Percentiles rank a stretch among this genome's conserved stretches.
Conservation (phyloP, 2,797 vertebrate species). For the Arnoldichthys spilopterus region DNA sequence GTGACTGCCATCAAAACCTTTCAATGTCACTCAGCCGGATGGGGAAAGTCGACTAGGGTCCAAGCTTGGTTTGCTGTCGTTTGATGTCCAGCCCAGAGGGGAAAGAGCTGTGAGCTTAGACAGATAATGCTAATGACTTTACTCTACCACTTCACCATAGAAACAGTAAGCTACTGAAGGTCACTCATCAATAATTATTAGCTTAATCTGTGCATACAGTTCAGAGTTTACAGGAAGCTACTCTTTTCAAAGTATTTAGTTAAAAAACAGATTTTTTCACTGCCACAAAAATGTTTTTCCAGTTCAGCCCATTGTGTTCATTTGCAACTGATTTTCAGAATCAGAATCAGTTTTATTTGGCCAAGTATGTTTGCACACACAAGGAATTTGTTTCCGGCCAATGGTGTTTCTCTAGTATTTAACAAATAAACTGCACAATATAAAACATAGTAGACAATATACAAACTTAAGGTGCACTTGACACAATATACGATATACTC, state of each 20-base stretch:
- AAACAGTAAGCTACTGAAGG: background rate
- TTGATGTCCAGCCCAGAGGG: constrained; percentile 18
- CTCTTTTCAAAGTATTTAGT: background rate
- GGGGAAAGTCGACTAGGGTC: background rate
- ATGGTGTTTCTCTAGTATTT: no score
- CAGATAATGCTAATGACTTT: background rate
- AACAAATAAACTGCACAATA: no score
- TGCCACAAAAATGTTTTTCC: background rate
- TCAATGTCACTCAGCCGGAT: background rate
- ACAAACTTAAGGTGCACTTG: no score
- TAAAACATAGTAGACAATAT: no score
- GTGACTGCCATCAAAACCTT: constrained; percentile 34
- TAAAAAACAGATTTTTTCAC: background rate
- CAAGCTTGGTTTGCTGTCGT: background rate
- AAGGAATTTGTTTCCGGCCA: no score
- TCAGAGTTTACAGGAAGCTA: background rate
- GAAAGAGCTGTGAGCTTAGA: background rate
- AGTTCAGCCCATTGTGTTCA: no score
- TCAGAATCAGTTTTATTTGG: no score
- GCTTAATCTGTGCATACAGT: background rate
- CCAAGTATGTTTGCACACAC: no score
- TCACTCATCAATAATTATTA: background rate
- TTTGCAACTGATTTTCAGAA: no score
- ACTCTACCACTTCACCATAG: background rate
- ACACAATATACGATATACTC: no score